These are phyloP conservation scores for Taeniopygia guttata DNA, from an alignment of 2,797 vertebrate species.

Conservation along the genomic window DNA sequence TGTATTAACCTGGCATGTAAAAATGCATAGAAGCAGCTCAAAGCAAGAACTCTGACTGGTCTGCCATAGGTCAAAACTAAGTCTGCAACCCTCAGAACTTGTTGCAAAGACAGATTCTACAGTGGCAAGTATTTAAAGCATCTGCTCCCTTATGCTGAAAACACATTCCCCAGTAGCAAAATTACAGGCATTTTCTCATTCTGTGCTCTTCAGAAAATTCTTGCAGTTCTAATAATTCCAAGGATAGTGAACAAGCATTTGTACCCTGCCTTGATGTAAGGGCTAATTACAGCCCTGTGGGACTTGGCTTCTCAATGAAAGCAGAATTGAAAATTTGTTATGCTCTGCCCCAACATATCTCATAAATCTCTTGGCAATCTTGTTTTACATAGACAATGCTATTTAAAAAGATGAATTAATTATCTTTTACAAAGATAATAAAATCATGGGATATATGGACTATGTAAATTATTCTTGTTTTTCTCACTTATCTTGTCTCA, in stretches of 20 bases:
- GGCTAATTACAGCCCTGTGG: background rate
- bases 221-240: background rate
- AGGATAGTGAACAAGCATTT: background rate
- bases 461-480: background rate
- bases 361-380: background rate
- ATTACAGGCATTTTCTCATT: conserved; percentile 26
- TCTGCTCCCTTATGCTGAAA: background rate
- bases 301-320: background rate
- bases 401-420: background rate
- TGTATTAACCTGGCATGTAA: background rate
- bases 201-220: background rate
- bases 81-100: background rate
- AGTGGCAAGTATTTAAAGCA: background rate
- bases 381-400: background rate
- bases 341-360: background rate
- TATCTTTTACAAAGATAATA: conserved; percentile 1
- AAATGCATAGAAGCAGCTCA: background rate
- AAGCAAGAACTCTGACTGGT: background rate
- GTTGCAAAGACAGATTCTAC: background rate
- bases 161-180: background rate
- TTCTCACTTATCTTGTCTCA: background rate
- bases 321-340: background rate
- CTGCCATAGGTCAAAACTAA: rapidly evolving
- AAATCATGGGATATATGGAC: background rate
- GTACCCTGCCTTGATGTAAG: background rate